Evolutionary conservation across 2,888 invertebrate species (phyloP).

Genomic region (Blastobasis adustella): DNA sequence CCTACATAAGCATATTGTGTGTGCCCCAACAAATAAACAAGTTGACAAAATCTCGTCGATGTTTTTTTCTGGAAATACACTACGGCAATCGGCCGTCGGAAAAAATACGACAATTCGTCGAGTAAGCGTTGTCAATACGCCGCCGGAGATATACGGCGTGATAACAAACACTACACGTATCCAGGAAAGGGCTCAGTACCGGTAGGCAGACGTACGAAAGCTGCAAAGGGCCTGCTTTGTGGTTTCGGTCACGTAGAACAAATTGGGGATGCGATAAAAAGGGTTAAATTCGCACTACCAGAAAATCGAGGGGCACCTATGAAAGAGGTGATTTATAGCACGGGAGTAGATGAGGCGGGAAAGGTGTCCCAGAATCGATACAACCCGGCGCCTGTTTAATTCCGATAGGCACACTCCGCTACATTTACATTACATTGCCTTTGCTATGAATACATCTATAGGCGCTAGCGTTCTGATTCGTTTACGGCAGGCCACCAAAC

Average conservation of each 20-base stretch:
- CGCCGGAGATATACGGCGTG: too few species aligned
- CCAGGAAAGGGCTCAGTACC: too few species aligned
- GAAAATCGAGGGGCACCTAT: conserved; percentile 8
- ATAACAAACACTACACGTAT: too few species aligned
- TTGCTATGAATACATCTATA: not conserved
- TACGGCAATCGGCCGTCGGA: too few species aligned
- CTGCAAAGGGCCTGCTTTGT: conserved; percentile 1
- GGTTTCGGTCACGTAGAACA: conserved; percentile 10
- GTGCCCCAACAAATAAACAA: too few species aligned
- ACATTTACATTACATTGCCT: not conserved
- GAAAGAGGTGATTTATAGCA: conserved; percentile 11
- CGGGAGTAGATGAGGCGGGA: conserved; percentile 4
- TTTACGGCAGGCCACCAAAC: not conserved
- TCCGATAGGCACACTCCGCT: not conserved
- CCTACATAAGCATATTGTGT: too few species aligned
- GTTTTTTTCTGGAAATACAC: too few species aligned
- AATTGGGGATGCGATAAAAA: conserved; percentile 12
- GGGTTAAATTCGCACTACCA: conserved; percentile 8
- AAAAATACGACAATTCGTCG: too few species aligned
- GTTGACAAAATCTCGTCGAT: too few species aligned
- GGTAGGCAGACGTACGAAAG: too few species aligned
- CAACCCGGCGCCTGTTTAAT: not conserved
- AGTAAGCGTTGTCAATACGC: too few species aligned
- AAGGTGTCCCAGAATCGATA: conserved; percentile 3
- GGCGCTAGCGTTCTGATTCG: not conserved